Evolutionary conservation across 2,797 vertebrate genomes (phyloP).

Genomic region (Lutra lutra): DNA sequence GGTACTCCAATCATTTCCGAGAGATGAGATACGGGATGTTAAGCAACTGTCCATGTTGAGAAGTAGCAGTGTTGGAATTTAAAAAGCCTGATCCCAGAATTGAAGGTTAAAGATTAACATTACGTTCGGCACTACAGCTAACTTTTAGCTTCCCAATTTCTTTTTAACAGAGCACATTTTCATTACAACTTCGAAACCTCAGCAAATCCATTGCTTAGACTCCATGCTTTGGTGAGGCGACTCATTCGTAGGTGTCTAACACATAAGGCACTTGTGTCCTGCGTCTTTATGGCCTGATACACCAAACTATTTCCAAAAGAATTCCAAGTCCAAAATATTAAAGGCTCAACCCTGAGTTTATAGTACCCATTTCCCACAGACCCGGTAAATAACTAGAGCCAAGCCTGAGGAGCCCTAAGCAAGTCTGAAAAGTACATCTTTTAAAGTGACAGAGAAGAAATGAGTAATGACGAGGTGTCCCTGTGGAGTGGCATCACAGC

Average conservation of each 20-base stretch:
- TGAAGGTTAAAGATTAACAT: neutral
- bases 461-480: neutral
- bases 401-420: neutral
- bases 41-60: neutral
- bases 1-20: neutral
- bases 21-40: neutral
- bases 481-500: fast-evolving
- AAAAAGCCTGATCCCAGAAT: neutral
- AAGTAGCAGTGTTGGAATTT: fast-evolving
- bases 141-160: neutral
- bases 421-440: neutral
- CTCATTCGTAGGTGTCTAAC: neutral
- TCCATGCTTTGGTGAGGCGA: neutral
- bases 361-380: neutral
- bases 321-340: neutral
- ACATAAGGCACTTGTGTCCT: neutral
- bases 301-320: neutral
- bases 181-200: neutral
- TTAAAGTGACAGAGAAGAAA: neutral
- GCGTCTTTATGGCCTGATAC: neutral
- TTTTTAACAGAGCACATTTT: neutral
- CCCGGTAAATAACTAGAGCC: constrained; percentile 6
- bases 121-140: fast-evolving
- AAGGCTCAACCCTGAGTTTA: neutral
- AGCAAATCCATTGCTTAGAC: neutral